Base-by-base conservation (phyloP, 2,113 vertebrate species). In the Eudyptes chrysolophus region DNA sequence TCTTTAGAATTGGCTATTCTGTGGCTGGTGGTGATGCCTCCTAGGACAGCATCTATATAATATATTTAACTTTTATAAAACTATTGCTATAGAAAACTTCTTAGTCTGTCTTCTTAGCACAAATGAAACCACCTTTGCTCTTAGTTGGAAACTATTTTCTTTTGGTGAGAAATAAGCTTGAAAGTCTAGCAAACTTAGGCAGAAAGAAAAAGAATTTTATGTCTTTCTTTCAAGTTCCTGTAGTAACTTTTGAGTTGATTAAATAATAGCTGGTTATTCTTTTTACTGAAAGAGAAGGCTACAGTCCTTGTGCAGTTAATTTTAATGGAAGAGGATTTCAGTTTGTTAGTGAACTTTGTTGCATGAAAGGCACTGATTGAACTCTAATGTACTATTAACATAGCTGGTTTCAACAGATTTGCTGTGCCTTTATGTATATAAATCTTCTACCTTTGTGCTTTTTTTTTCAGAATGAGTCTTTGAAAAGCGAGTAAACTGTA, bases 351-450 rank as follows among this genome's bases (percentile, higher is more conserved):
- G 66, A 96, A 95, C 62, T 85, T 96, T 30, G 25, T 94, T 94
- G 91, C 96, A 97, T 97, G 96, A 95, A 82, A 95, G 89, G 89
- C 94, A 96, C 93, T 92, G 71, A 96, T 94, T 87, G 92, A 97
- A 93, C 92, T 97, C 84, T 80, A 80, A 77, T 90, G 78, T 97
- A 98, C 97, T 98, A 96, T 93, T 93, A 96, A 82, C 90, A 88
- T 94, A 97, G 71, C 48, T 97, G 76, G 87, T 93, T 97, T 97
- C 92, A 83, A 96, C 58, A 97, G 93, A 97, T 97, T 70, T 97
- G 51, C 95, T 84, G 94, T 97, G 89, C 96, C 95, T 98, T 97
- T 97, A 55, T 98, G 91, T 94, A 97, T 95, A 92, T 98, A 92
- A 95, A 93, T 88, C 84, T 87, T 94, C 92, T 95, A 95, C 36